Conservation (phyloP, 1,140 invertebrate genomes). For the Dryas iulia region DNA sequence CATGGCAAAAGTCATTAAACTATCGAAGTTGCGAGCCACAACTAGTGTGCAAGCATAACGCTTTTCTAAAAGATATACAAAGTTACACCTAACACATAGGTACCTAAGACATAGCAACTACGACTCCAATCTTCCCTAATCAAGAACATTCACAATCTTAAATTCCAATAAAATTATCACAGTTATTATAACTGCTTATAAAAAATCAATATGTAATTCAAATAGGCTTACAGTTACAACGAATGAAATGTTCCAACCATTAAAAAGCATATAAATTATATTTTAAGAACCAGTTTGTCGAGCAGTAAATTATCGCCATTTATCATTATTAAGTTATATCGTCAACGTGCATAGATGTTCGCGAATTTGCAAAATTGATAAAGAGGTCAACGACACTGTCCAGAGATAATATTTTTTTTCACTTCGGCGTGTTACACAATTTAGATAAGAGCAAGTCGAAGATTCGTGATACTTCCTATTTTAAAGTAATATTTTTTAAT, state of each 20-base stretch:
- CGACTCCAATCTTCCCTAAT: not conserved
- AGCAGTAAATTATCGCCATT: slow-evolving; percentile 12
- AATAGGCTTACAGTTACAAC: not conserved
- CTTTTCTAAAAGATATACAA: too few relatives aligned
- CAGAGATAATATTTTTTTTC: slow-evolving; percentile 48
- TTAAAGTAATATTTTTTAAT: not conserved
- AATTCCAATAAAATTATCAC: not conserved
- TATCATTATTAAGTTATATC: slow-evolving; percentile 21
- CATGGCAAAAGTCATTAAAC: too few relatives aligned
- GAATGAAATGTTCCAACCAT: not conserved
- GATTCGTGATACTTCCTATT: not conserved
- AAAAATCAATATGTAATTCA: not conserved
- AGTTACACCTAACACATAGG: not conserved
- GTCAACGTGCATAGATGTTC: slow-evolving; percentile 40
- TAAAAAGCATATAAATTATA: slow-evolving; percentile 1
- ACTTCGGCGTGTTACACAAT: slow-evolving; percentile 11
- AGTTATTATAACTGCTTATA: not conserved
- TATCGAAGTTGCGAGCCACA: too few relatives aligned
- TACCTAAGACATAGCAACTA: not conserved
- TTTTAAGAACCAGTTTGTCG: not conserved
- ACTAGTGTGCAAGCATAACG: too few relatives aligned
- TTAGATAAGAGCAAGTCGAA: not conserved
- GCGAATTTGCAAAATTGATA: slow-evolving; percentile 61
- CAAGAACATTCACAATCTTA: not conserved
- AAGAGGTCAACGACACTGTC: slow-evolving; percentile 56